Base-by-base conservation (phyloP, 2,113 vertebrate genomes). In the Picathartes gymnocephalus region DNA sequence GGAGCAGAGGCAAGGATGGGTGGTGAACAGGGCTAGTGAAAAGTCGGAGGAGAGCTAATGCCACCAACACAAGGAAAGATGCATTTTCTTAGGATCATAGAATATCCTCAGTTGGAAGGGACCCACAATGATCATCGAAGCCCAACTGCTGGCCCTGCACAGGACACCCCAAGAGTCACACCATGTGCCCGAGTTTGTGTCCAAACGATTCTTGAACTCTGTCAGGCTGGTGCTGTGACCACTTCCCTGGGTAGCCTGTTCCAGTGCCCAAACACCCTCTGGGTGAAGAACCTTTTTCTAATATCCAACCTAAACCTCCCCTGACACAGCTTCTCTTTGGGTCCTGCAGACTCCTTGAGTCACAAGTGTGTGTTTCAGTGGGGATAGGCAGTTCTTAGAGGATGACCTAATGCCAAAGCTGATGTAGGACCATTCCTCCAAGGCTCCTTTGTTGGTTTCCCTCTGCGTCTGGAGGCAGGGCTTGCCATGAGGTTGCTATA, bases 401-500 rank as follows among this genome's bases (percentile, higher is more conserved):
- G 15, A 44, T 60, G 40, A 51, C 66, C 30, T 47, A 68, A 51
- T 33, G 45, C 72, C 68, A 45, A 5, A 80, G 31, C 31, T 4
- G 4, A 39, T 1, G 6, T 10, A 54, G 44, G 24, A 85, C 5
- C n/a, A 31, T 90, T 30, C 19, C 9, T 82, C 12, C 24, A 35
- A 20, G 11, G 8, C 27, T 88, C 16, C 16, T 76, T 71, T 6
- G 1, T 51, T 85, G 53, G 12, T 12, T 80, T 11, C 11, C 73
- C 30, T 64, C 50, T 80, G 35, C 4, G 7, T 53, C 76, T 72
- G 53, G 31, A 77, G 68, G 16, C 53, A 33, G 47, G 16, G 16
- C 24, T 65, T 81, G 40, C 25, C 2, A 0, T 27, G 62, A 72
- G 9, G 5, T 57, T 87, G 27, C 14, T 2, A 0, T 35, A 21